Evolutionary conservation across 2,888 invertebrate species (phyloP), one percentile per base, ranked within the genome.

Genomic region (Ophioninae sp.): DNA sequence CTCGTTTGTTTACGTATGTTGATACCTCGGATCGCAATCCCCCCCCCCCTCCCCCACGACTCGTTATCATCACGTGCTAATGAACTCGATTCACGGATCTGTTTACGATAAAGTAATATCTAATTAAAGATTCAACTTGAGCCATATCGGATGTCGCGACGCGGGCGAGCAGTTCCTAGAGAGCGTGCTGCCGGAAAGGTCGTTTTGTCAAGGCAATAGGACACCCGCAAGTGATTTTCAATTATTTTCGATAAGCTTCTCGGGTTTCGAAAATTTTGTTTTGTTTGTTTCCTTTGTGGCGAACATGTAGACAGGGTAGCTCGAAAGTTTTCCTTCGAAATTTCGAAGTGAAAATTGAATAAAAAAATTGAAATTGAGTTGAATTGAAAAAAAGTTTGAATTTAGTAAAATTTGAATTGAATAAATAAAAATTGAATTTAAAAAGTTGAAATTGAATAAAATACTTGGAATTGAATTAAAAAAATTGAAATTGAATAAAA

Each of bases 41-140:
- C 17, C 61, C 20, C 41, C 75, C 61, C 30, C 30, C 30, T 1
- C 2, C 30, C 2, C 30, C 3, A 2, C 30, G 30, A 30, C 30
- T 1, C 61, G 78, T 79, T 79, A 79, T 81, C 73, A 39, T 71
- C 79, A 59, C 59, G 78, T 78, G 79, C 79, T 81, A 81, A 84
- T 81, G 81, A 81, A 84, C 81, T 81, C 75, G 84, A 79, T 72
- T 37, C 78, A 59, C 10, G 58, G 75, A 41, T 67, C 41, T 73
- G 79, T 79, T 81, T 79, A 74, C 71, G 72, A 81, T 79, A 65
- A 59, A 81, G 75, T 63, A 23, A 76, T 76, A 67, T 81, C 71
- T 78, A 81, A 81, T 84, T 81, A 75, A 79, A 84, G 81, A 81
- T 79, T 79, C 67, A 56, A 41, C 73, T 58, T 59, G 30, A 74